phyloP scores from a whole-genome alignment of 2,113 vertebrate species.

The Neodontobutis hainanensis region DNA sequence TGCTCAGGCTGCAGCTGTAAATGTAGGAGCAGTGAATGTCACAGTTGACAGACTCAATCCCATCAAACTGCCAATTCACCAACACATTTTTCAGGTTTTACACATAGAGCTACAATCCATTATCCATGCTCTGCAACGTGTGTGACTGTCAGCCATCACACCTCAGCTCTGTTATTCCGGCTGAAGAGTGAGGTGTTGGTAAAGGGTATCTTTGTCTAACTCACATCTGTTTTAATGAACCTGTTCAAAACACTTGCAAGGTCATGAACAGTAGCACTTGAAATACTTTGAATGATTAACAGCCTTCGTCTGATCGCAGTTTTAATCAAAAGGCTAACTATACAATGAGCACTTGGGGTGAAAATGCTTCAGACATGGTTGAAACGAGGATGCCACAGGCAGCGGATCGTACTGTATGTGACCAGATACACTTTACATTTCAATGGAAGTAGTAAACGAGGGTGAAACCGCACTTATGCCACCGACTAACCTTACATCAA shows the following conservation, averaged over 20 bases:
- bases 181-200: constrained; percentile 27
- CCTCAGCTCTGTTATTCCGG: background rate
- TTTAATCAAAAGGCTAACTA: constrained; percentile 19
- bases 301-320: background rate
- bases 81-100: constrained; percentile 28
- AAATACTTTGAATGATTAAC: background rate
- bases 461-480: constrained; percentile 41
- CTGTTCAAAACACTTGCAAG: constrained; percentile 4
- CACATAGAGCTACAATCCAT: constrained; percentile 13
- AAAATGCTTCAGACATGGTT: constrained; percentile 24
- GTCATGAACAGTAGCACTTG: constrained; percentile 22
- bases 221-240: constrained; percentile 20
- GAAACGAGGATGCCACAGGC: constrained; percentile 42
- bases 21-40: constrained; percentile 17
- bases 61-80: constrained; percentile 17
- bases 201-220: constrained; percentile 3
- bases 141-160: constrained; percentile 6
- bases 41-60: constrained; percentile 9
- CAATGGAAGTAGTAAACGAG: constrained; percentile 32
- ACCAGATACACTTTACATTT: constrained; percentile 59
- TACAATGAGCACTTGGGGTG: constrained; percentile 24
- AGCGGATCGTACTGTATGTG: constrained; percentile 33
- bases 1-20: constrained; percentile 11
- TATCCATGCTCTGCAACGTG: background rate
- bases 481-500: constrained; percentile 49